Evolutionary conservation across 2,113 vertebrate genomes (phyloP), one percentile per base, ranked within the genome.

Genomic region (Talpa occidentalis): DNA sequence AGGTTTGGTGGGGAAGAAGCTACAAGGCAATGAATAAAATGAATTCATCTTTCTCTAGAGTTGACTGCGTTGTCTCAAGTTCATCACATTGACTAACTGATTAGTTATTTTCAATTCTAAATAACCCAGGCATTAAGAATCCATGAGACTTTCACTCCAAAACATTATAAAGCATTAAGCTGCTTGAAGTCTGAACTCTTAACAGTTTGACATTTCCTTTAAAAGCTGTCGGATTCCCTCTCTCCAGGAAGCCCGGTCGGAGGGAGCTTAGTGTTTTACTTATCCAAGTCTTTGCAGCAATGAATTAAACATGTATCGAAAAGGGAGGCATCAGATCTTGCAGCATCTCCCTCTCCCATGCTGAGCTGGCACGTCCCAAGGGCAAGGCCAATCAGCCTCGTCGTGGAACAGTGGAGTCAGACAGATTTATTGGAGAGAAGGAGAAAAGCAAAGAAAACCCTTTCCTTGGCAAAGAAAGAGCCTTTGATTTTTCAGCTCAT

Each of bases 301-400:
- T 98, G 97, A 98, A 98, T 98, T 98, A 98, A 98, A 98, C 97
- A 98, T 97, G 94, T 67, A 96, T 96, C 69, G 52, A 97, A 96
- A 85, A 97, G 70, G 96, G 88, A 96, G 77, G 94, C 93, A 74
- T 95, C 82, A 97, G 96, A 94, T 97, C 96, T 96, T 97, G 66
- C 91, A 96, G 87, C 92, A 88, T 76, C 6, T 94, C 94, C 73
- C 49, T 98, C 96, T 97, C 95, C 95, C 10, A 0, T 97, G 95
- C 97, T 96, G 97, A 97, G 97, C 79, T 1, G 7, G 74, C 78
- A 96, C 22, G 19, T 95, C 96, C 93, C 94, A 91, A 93, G 95
- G 97, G 97, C 97, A 97, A 96, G 92, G 35, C 9, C 7, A 11
- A 42, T 97, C 97, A 98, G 95, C 97, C 95, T 94, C 69, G n/a